Evolutionary conservation across 2,113 vertebrate genomes (phyloP), one percentile per base, ranked within the genome.

Genomic region (Eulemur macaco): DNA sequence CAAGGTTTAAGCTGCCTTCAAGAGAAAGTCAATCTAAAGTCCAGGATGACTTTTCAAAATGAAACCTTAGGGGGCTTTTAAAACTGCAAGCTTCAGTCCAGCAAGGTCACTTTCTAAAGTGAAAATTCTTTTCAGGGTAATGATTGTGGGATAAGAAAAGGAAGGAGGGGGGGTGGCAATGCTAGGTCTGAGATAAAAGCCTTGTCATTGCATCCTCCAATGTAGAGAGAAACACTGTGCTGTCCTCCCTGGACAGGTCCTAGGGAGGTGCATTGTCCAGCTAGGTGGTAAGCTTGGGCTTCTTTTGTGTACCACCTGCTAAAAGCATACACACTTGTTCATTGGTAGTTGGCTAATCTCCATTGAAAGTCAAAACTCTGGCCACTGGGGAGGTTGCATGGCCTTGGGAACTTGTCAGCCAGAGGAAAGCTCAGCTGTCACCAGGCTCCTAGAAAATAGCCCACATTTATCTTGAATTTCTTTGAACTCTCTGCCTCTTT

Each of bases 21-120:
- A 88, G 86, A 97, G 82, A 96, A 97, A 93, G 94, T 91, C 96
- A 87, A 87, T 96, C 95, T 81, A 54, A 94, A 92, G 95, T 93
- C 96, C 84, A 92, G 0, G 5, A 85, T 89, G 91, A 80, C 80
- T 97, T 97, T 97, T 97, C 69, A 85, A 54, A 96, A 81, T 81
- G 82, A 94, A 96, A 93, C 20, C 86, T 82, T 73, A 37, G 80
- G 94, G 93, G 69, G 69, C 54, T 91, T 91, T 94, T 84, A 86
- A 91, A 97, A 83, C 66, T 74, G 69, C 9, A 74, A 83, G 83
- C 96, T 93, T 95, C 92, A 69, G 52, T 74, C 80, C 56, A 64
- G 64, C 78, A 96, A 97, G 82, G 94, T 96, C 83, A 80, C 78
- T 95, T 89, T 96, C 69, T 76, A 68, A 94, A 94, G 91, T 89